A percentile compares a stretch with the other conserved stretches of the same genome.
Conservation (phyloP, 2,797 vertebrate species). For the Orientallactaga sibirica region DNA sequence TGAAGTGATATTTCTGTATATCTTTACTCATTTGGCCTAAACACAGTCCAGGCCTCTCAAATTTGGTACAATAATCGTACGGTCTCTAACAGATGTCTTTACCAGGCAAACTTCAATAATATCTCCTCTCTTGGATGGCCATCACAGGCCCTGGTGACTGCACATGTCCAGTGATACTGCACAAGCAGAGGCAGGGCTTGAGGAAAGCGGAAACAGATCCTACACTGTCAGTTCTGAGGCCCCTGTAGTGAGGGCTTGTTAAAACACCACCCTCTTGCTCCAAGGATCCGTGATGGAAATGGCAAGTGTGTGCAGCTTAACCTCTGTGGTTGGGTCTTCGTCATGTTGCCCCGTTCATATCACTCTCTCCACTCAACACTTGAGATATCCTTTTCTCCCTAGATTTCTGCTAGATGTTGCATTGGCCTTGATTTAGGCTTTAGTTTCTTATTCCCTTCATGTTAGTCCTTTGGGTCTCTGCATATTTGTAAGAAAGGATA, state of each 20-base stretch:
- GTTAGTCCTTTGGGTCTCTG: background rate
- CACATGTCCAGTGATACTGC: background rate
- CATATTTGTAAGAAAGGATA: slow-evolving; percentile 5
- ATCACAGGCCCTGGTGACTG: background rate
- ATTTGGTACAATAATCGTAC: background rate
- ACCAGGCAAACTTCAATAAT: background rate
- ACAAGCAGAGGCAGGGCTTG: too few relatives aligned
- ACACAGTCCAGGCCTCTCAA: background rate
- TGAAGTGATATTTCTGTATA: background rate
- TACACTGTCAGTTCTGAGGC: background rate
- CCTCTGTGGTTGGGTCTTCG: background rate
- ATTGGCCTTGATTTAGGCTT: background rate
- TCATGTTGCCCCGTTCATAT: background rate
- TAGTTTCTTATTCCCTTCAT: background rate
- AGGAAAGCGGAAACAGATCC: too few relatives aligned
- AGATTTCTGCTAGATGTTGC: background rate
- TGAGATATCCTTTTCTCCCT: background rate
- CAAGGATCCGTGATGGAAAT: background rate
- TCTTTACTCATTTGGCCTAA: background rate
- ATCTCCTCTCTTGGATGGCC: background rate
- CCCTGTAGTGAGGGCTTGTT: background rate
- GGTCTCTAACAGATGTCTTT: background rate
- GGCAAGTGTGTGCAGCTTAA: background rate
- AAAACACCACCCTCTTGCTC: background rate
- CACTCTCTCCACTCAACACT: too few relatives aligned